phyloP scores from a whole-genome alignment of 2,888 invertebrate species.

The Euclidia mi region DNA sequence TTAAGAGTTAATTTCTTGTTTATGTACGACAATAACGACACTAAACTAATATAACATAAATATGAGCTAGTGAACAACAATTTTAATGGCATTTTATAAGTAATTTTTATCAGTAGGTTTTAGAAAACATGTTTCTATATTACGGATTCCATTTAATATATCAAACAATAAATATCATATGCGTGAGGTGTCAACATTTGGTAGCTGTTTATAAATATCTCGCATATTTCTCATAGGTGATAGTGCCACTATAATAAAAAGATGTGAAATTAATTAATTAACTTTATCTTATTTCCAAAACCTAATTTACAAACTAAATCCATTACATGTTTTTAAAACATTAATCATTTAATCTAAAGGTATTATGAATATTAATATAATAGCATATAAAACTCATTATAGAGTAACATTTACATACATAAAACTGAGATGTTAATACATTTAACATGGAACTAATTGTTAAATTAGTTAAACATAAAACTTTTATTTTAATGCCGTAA shows the following conservation, averaged over 20 bases:
- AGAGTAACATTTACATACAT: constrained; percentile 1
- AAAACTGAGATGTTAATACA: constrained; percentile 1
- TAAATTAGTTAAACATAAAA: constrained; percentile 38
- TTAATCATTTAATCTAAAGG: constrained; percentile 10
- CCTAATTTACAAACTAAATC: neutral
- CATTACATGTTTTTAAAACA: neutral
- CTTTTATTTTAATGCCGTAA: constrained; percentile 26
- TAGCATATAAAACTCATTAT: constrained; percentile 5
- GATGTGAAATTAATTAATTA: neutral
- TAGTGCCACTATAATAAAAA: neutral
- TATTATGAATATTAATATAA: constrained; percentile 7
- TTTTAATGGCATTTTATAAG: too few relatives aligned
- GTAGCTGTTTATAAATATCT: too few relatives aligned
- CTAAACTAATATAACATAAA: too few relatives aligned
- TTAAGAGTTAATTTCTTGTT: too few relatives aligned
- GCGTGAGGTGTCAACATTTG: too few relatives aligned
- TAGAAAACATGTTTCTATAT: too few relatives aligned
- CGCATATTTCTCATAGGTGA: too few relatives aligned
- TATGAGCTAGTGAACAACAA: too few relatives aligned
- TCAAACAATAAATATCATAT: too few relatives aligned
- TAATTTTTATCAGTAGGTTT: too few relatives aligned
- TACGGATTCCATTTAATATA: too few relatives aligned
- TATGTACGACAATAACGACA: too few relatives aligned
- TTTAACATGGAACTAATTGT: constrained; percentile 11
- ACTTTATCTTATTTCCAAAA: neutral